Base-by-base conservation (phyloP, 2,797 vertebrate species). In the Chelonia mydas region DNA sequence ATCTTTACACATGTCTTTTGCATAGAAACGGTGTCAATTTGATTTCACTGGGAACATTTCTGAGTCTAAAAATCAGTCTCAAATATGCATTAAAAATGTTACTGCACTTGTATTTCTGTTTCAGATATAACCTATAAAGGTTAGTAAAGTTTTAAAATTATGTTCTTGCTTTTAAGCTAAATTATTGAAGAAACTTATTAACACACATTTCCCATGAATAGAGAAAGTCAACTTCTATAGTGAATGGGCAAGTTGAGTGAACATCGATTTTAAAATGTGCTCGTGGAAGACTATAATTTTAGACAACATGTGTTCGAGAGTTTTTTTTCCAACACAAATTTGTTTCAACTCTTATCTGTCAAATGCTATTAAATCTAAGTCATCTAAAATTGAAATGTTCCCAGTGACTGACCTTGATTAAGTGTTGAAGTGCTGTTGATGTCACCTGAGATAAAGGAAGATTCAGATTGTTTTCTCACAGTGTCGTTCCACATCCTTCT, bases 371-470 rank as follows among this genome's bases (percentile, higher is more conserved):
- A 92, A 96, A 97, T 97, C 96, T 97, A 95, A 94, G 83, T 95
- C 68, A 88, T 94, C 96, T 97, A 96, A 95, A 95, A 98, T 92
- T 81, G 96, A 97, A 97, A 97, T 96, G 97, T 98, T 97, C 97
- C 97, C 97, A 97, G 97, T 96, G 97, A 99, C 99, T 99, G 99
- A 99, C 99, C 99, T 99, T 99, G 99, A 98, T 99, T 99, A 99
- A 99, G 99, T 97, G 99, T 99, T 98, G 99, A 99, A 98, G 99
- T 99, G 98, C 99, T 99, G 99, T 99, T 99, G 99, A 99, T 99
- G 99, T 99, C 99, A 99, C 99, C 99, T 99, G 99, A 99, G 99
- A 99, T 99, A 99, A 99, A 99, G 98, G 99, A 99, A 55, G 99
- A 99, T 99, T 99, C 99, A 79, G 99, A 99, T 96, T 99, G 99